Evolutionary conservation across 2,888 invertebrate species (phyloP), one percentile per base, ranked within the genome.

Genomic region (Hydriomena furcata): DNA sequence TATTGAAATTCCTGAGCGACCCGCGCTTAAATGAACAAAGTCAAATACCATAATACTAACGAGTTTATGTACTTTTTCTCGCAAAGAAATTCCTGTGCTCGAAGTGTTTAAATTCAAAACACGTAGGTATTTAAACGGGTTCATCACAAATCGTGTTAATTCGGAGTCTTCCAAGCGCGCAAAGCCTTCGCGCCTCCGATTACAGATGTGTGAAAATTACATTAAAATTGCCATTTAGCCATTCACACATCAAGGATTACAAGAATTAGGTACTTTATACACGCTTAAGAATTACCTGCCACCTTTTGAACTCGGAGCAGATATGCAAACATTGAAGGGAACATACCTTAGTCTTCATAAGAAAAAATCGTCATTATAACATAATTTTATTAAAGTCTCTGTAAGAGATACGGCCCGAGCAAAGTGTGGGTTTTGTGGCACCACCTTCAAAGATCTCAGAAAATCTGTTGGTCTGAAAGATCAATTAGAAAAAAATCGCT

Each of bases 91-190:
- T 47, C 27, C 6, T n/a, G n/a, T 23, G 13, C 27, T 38, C n/a
- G 28, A 23, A 8, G 37, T 40, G 34, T 27, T 41, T 46, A 21
- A 8, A 54, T 46, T 38, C 46, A 21, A 51, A 44, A 40, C 37
- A 40, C 38, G 40, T 41, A 13, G 40, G 44, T 51, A 58, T 58
- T 54, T 58, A 49, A 48, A 45, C 24, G 48, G 55, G 56, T 61
- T 58, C 52, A 46, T 48, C 45, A 52, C 56, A 58, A 58, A 58
- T 56, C 56, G 52, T 46, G 56, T 61, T 61, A 61, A 61, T 56
- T 60, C 41, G 21, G 54, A 36, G 31, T 54, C 51, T 47, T 23
- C 32, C 27, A 20, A 36, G 52, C 58, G 47, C 30, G 46, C 11
- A 12, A 27, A 48, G 25, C 32, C 43, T 30, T 49, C 43, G 50